Conservation (phyloP, 2,797 vertebrate species). For the Danio jaintianensis region DNA sequence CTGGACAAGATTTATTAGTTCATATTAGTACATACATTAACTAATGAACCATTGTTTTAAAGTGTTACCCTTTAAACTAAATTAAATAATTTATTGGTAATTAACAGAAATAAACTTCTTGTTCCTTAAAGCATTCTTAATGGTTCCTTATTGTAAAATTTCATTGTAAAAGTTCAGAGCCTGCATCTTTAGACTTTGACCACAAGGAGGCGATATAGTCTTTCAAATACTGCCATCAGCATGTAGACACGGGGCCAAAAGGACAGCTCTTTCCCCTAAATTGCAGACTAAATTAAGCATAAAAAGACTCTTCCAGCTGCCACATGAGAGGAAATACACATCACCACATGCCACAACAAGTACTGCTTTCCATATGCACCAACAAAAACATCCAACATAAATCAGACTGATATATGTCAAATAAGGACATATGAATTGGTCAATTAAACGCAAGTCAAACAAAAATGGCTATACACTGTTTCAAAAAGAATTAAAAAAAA, state of each 20-base stretch:
- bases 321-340: not conserved
- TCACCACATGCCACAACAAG: not conserved
- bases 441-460: not conserved
- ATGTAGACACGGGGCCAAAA: not conserved
- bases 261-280: not conserved
- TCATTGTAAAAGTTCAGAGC: not conserved
- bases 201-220: not conserved
- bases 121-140: not conserved
- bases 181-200: not conserved
- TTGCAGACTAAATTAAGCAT: not conserved
- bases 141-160: not conserved
- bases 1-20: too few relatives aligned
- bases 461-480: not conserved
- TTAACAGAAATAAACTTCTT: too few relatives aligned
- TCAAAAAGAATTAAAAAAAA: constrained; percentile 20
- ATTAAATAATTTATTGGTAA: too few relatives aligned
- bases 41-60: too few relatives aligned
- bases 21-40: too few relatives aligned
- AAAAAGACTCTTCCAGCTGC: not conserved
- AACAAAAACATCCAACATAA: not conserved
- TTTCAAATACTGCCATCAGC: not conserved
- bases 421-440: not conserved
- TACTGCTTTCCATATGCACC: not conserved
- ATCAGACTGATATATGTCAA: not conserved
- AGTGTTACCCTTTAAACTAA: too few relatives aligned